Evolutionary conservation across 2,113 vertebrate genomes (phyloP).

Genomic region (Poeciliopsis retropinna): DNA sequence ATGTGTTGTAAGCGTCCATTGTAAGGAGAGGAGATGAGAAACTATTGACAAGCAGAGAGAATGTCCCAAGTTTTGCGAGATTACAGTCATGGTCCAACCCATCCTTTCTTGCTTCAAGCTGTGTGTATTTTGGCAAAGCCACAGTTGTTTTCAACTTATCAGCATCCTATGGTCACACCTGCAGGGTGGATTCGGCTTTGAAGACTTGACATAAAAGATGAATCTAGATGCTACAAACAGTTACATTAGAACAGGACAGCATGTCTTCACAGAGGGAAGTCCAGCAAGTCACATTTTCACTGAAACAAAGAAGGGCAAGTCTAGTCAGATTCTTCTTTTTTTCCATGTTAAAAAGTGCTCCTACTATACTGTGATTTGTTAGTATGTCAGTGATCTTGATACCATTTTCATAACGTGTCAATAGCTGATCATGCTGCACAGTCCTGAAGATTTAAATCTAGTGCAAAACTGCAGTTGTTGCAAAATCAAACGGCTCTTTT

Average conservation of each 20-base stretch:
- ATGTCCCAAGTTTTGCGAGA: neutral
- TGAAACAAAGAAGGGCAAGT: neutral
- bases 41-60: neutral
- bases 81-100: neutral
- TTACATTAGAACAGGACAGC: neutral
- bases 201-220: neutral
- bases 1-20: neutral
- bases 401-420: neutral
- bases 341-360: neutral
- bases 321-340: neutral
- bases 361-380: neutral
- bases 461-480: neutral
- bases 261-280: neutral
- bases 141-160: neutral
- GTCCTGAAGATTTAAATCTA: neutral
- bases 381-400: neutral
- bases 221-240: neutral
- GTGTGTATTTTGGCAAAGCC: slow-evolving; percentile 1
- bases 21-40: neutral
- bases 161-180: neutral
- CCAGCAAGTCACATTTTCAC: neutral
- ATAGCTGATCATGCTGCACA: neutral
- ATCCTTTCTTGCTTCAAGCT: neutral
- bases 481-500: neutral
- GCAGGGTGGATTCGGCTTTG: neutral